Evolutionary conservation across 2,888 invertebrate species (phyloP), one percentile per base, ranked within the genome.

Genomic region (Dasysyrphus tricinctus): DNA sequence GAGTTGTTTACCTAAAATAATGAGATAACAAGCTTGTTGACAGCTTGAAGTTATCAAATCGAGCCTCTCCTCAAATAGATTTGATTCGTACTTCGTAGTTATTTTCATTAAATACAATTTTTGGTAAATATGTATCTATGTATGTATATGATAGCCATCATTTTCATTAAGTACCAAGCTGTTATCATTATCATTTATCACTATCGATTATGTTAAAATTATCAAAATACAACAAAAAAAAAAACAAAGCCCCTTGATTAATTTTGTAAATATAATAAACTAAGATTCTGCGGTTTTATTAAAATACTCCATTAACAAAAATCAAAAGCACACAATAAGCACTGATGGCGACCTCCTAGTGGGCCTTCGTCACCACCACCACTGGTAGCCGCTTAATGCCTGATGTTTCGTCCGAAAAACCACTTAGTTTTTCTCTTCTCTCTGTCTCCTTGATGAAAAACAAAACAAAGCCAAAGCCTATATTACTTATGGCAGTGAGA

Each of bases 361-460:
- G 4, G 5, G n/a, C 1, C 32, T 0, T 14, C 29, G 12, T n/a
- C 29, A 14, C 2, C 5, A 5, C 14, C 42, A 14, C n/a, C 12
- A 7, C 12, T 14, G 19, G 0, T 6, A 1, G 2, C 29, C 54
- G 32, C 42, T 39, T 24, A 39, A 61, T 61, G 61, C 9, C 61
- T 61, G 8, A 24, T 42, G 24, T 61, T 61, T 61, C 37, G 42
- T 42, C 14, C 8, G 42, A 61, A 61, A 61, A 61, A 61, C 39
- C 61, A 61, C 61, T 61, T 61, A 42, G 61, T 24, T 42, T 37
- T 24, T 5, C 37, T 59, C 19, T 19, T 59, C 1, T 8, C 14
- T 32, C 12, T 32, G 12, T 3, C 12, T 59, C 19, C 24, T 59
- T 19, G 24, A 12, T 37, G 11, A 9, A 59, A 16, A 34, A 59